A percentile compares a stretch with the other conserved stretches of the same genome.
Conservation (phyloP, 2,797 vertebrate genomes). For the Tapirus indicus region DNA sequence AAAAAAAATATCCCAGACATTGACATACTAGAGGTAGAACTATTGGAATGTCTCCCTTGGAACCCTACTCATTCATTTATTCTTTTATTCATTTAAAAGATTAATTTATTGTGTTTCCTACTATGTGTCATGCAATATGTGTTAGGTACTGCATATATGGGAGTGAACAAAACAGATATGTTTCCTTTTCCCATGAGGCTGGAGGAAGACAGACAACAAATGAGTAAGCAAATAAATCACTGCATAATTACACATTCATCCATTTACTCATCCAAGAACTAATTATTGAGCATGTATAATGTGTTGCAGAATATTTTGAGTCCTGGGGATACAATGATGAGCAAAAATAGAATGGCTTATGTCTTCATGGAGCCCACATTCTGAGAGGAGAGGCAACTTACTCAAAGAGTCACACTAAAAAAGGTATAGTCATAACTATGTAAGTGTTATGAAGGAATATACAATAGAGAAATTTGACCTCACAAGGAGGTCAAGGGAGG, state of each 20-base stretch:
- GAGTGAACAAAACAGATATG: background rate
- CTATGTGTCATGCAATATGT: background rate
- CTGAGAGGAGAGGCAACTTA: background rate
- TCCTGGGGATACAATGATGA: background rate
- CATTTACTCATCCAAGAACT: background rate
- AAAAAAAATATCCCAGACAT: background rate
- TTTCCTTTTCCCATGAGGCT: background rate
- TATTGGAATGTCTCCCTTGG: background rate
- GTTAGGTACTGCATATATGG: background rate
- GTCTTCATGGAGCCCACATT: background rate
- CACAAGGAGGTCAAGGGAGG: background rate
- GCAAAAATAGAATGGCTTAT: background rate
- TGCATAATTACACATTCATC: background rate
- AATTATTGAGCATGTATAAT: constrained; percentile 36
- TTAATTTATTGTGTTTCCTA: background rate
- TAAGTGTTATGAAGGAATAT: background rate
- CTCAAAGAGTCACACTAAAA: background rate
- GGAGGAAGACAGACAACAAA: constrained; percentile 14
- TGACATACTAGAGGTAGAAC: background rate
- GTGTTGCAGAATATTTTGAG: background rate
- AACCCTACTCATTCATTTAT: background rate
- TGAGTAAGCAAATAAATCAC: background rate
- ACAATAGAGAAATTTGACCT: background rate
- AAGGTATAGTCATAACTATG: background rate
- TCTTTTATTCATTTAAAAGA: constrained; percentile 31